A percentile compares a stretch with the other conserved stretches of the same genome.
Conservation (phyloP, 2,797 vertebrate species). For the Arctocebus calabarensis region DNA sequence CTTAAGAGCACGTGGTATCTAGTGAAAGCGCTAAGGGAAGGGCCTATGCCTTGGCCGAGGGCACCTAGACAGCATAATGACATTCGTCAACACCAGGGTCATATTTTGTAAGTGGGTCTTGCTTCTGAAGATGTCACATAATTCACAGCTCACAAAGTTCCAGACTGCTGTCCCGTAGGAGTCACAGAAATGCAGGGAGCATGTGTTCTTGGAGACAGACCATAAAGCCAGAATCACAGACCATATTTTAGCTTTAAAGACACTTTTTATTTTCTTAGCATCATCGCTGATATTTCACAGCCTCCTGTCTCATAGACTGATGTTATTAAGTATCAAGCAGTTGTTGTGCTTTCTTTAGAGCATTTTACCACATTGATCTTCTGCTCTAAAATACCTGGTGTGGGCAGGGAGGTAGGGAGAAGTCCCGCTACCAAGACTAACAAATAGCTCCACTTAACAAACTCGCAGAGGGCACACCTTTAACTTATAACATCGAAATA, state of each 20-base stretch:
- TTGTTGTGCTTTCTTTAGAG: not conserved
- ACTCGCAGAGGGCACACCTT: too few relatives aligned
- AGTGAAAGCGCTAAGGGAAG: not conserved
- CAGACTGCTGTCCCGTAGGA: not conserved
- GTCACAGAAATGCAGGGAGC: not conserved
- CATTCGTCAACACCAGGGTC: not conserved
- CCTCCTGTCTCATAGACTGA: not conserved
- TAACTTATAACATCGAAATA: fast-evolving
- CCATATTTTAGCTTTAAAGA: not conserved
- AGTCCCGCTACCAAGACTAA: not conserved
- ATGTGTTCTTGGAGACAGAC: not conserved
- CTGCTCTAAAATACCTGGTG: not conserved
- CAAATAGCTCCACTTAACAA: not conserved
- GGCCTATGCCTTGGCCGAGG: not conserved
- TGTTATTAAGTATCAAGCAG: too few relatives aligned
- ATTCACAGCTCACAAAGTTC: not conserved
- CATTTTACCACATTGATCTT: not conserved
- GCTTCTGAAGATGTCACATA: not conserved
- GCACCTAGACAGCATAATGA: not conserved
- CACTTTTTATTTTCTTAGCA: not conserved
- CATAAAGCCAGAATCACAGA: not conserved
- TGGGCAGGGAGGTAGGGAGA: not conserved
- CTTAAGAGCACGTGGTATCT: not conserved
- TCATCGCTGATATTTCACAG: not conserved
- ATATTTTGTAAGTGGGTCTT: not conserved